These are phyloP conservation scores for Subanguina moxae DNA, from an alignment of 1,140 invertebrate species.

Conservation along the genomic window DNA sequence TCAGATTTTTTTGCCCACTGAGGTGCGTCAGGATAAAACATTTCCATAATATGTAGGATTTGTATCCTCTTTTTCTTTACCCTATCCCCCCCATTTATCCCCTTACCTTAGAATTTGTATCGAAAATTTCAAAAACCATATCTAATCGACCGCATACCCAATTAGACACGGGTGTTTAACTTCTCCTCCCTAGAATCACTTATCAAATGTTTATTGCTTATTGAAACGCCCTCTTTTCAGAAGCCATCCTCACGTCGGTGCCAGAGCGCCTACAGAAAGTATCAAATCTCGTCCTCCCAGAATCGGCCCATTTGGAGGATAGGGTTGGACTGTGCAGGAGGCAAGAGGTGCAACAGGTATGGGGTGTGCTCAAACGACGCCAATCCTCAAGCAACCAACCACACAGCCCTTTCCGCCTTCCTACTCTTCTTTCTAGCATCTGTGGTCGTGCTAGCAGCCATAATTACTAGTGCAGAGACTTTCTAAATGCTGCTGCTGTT, in stretches of 20 bases:
- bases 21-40: no score
- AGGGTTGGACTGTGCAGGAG: constrained; percentile 57
- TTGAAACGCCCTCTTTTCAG: constrained; percentile 15
- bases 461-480: constrained; percentile 16
- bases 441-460: constrained; percentile 16
- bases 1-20: no score
- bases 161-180: no score
- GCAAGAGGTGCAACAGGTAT: constrained; percentile 58
- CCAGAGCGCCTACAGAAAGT: constrained; percentile 58
- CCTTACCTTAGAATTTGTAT: no score
- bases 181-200: no score
- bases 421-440: constrained; percentile 20
- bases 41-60: no score
- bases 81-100: no score
- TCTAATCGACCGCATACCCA: no score
- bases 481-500: not conserved
- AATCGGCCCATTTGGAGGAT: constrained; percentile 57
- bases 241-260: constrained; percentile 57
- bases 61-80: no score
- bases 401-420: constrained; percentile 1
- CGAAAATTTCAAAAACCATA: no score
- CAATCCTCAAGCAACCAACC: constrained; percentile 4
- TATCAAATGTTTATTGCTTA: no score
- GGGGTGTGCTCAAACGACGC: constrained; percentile 50
- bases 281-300: constrained; percentile 49